These are phyloP conservation scores for Trissolcus japonicus DNA, from an alignment of 2,888 invertebrate genomes.

Conservation along the genomic window DNA sequence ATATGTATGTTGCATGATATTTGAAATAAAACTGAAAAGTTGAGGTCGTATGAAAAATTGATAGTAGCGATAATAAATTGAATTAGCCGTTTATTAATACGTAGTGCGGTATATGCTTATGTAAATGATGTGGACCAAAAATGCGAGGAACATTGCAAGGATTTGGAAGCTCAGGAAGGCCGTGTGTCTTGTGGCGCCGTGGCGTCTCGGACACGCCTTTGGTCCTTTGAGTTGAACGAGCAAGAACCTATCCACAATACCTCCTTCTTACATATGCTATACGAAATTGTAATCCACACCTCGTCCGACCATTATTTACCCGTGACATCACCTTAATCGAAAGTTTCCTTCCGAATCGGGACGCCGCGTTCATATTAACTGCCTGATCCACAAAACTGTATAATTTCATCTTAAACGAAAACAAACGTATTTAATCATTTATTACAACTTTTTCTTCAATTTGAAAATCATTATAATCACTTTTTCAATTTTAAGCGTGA, in stretches of 20 bases:
- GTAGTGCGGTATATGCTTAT: slow-evolving; percentile 16
- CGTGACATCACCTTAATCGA: slow-evolving; percentile 55
- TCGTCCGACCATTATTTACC: slow-evolving; percentile 63
- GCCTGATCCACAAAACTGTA: slow-evolving; percentile 42
- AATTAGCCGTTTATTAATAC: background rate
- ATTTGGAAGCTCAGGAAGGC: slow-evolving; percentile 59
- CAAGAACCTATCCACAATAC: slow-evolving; percentile 60
- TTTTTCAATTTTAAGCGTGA: no score
- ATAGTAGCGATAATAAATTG: background rate
- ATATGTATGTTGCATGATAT: no score
- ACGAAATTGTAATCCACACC: slow-evolving; percentile 72
- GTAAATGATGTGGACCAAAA: slow-evolving; percentile 40
- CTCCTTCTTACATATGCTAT: slow-evolving; percentile 64
- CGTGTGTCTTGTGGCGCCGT: slow-evolving; percentile 72
- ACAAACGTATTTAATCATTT: slow-evolving; percentile 27
- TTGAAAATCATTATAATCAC: no score
- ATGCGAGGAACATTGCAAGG: slow-evolving; percentile 46
- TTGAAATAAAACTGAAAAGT: background rate
- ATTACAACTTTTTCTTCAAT: no score
- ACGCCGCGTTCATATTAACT: slow-evolving; percentile 57
- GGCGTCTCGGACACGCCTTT: slow-evolving; percentile 70
- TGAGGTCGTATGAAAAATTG: background rate
- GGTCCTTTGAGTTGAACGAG: slow-evolving; percentile 50
- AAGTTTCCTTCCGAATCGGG: slow-evolving; percentile 54
- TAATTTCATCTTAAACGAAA: slow-evolving; percentile 42